phyloP scores from a whole-genome alignment of 1,140 invertebrate genomes.

The Conopomorpha cramerella region DNA sequence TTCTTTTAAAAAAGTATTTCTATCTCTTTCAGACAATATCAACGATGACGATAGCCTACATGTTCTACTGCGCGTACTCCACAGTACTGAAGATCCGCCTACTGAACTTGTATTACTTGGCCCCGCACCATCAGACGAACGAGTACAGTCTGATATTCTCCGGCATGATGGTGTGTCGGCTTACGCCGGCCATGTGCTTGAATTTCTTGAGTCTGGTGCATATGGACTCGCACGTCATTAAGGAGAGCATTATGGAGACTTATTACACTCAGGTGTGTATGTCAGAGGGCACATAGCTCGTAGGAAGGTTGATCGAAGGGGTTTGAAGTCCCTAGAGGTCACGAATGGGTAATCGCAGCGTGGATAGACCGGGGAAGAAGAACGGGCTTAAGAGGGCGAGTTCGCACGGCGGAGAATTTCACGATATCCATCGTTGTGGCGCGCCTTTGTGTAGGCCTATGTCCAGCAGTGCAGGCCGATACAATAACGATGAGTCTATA shows the following conservation, averaged over 20 bases:
- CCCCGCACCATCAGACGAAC: slow-evolving; percentile 96
- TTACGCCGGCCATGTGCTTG: slow-evolving; percentile 97
- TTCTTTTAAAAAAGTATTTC: too few species aligned
- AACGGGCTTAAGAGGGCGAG: too few species aligned
- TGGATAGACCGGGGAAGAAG: too few species aligned
- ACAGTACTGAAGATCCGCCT: slow-evolving; percentile 96
- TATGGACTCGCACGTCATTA: slow-evolving; percentile 96
- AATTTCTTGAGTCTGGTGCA: slow-evolving; percentile 98
- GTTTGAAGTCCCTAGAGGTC: too few species aligned
- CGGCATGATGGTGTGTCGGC: slow-evolving; percentile 94
- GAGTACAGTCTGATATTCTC: slow-evolving; percentile 98
- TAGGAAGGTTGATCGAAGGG: too few species aligned
- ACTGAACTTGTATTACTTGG: slow-evolving; percentile 96
- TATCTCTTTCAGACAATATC: slow-evolving; percentile 87
- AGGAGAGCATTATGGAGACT: slow-evolving; percentile 79
- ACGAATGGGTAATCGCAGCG: too few species aligned
- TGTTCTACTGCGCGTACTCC: slow-evolving; percentile 97
- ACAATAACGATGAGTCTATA: too few species aligned
- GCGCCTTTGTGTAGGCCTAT: too few species aligned
- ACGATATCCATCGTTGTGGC: too few species aligned
- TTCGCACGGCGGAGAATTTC: too few species aligned
- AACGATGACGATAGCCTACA: slow-evolving; percentile 87
- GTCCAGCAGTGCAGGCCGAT: too few species aligned
- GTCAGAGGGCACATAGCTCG: too few species aligned
- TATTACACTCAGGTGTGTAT: slow-evolving; percentile 80